These are phyloP conservation scores for Henricia sp. DNA, from an alignment of 53 echinoderm and acorn worm species.

Conservation along the genomic window DNA sequence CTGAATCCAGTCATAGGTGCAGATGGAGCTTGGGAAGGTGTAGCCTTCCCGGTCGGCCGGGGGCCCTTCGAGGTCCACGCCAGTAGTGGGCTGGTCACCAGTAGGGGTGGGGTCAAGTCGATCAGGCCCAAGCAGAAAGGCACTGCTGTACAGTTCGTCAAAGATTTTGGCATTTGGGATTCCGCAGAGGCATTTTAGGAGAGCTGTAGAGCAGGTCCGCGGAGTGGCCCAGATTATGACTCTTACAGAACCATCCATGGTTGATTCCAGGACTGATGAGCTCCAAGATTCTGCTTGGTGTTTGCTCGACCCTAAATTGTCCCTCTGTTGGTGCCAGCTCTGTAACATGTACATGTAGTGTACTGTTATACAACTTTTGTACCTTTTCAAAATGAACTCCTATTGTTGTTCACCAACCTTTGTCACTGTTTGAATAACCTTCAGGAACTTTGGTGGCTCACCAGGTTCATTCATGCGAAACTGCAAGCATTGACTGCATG, in stretches of 20 bases:
- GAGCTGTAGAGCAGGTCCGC: conserved; percentile 35
- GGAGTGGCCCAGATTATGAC: conserved; percentile 25
- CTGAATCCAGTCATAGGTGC: conserved; percentile 31
- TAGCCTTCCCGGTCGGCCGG: neutral
- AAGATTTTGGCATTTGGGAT: conserved; percentile 38
- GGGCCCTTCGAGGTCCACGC: neutral
- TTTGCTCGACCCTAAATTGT: too few relatives aligned
- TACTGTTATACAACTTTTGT: too few relatives aligned
- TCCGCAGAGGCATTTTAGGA: conserved; percentile 26
- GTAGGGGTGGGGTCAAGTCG: neutral
- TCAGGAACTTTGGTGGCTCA: too few relatives aligned
- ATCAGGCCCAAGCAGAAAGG: conserved; percentile 22
- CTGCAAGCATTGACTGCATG: too few relatives aligned
- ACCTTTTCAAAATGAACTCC: too few relatives aligned
- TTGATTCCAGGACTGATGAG: too few relatives aligned
- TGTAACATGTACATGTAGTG: too few relatives aligned
- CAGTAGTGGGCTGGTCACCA: neutral
- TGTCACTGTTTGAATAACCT: too few relatives aligned
- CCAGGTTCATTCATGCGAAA: too few relatives aligned
- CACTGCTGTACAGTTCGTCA: conserved; percentile 33
- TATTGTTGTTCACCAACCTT: too few relatives aligned
- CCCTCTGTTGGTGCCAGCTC: too few relatives aligned
- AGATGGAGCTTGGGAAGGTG: conserved; percentile 21
- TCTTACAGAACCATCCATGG: conserved; percentile 21
- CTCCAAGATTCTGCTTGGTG: too few relatives aligned